These are phyloP conservation scores for Taurulus bubalis DNA, from an alignment of 2,113 vertebrate species.

Conservation along the genomic window DNA sequence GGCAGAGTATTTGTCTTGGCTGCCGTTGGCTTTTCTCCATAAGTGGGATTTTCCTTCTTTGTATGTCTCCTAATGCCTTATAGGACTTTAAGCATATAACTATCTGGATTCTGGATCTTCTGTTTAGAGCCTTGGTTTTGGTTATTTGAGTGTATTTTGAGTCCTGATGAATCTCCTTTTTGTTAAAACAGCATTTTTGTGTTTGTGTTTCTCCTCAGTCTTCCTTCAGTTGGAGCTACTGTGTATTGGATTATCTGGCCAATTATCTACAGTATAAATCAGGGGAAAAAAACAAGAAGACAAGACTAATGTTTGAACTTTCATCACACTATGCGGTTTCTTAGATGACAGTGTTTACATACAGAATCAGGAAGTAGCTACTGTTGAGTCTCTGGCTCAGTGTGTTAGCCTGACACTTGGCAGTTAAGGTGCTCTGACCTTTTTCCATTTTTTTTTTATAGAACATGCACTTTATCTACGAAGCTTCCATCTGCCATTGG, in stretches of 20 bases:
- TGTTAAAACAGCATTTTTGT: not conserved
- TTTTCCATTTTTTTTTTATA: not conserved
- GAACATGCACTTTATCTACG: not conserved
- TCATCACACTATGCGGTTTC: not conserved
- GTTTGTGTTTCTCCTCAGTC: not conserved
- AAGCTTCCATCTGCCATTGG: not conserved
- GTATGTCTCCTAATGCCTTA: constrained; percentile 14
- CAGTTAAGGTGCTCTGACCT: not conserved
- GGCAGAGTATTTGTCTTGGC: constrained; percentile 35
- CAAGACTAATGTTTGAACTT: constrained; percentile 2
- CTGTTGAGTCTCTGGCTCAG: not conserved
- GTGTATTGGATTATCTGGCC: not conserved
- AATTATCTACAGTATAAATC: not conserved
- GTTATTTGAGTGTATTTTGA: not conserved
- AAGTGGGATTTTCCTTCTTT: constrained; percentile 13
- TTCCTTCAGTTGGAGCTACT: not conserved
- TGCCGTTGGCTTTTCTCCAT: not conserved
- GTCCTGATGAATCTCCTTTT: not conserved
- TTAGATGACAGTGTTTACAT: constrained; percentile 27
- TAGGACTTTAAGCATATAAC: constrained; percentile 12
- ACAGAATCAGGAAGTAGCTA: constrained; percentile 37
- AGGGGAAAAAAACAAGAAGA: not conserved
- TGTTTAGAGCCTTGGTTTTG: not conserved
- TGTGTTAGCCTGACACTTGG: constrained; percentile 11
- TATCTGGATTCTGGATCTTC: constrained; percentile 16